Conservation (phyloP, 1,140 invertebrate species). For the Philaenus spumarius region DNA sequence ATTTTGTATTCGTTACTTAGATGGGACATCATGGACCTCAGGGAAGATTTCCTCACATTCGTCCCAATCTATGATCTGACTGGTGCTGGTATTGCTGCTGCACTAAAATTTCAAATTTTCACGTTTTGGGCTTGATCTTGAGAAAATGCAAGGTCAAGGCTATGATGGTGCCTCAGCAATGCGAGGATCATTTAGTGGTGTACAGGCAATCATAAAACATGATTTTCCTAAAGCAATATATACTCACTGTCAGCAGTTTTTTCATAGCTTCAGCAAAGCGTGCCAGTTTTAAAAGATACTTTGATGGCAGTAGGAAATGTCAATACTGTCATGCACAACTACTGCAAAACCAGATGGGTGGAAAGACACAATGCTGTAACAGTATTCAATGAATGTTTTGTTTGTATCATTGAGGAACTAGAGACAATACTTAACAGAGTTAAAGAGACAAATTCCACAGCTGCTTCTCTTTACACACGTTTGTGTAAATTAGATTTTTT, state of each 20-base stretch:
- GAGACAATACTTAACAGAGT: too few relatives aligned
- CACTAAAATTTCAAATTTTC: neutral
- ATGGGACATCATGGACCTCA: neutral
- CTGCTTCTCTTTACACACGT: too few relatives aligned
- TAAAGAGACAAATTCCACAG: too few relatives aligned
- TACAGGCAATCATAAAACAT: neutral
- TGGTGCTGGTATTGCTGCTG: neutral
- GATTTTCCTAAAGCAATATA: constrained; percentile 1
- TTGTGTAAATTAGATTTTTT: too few relatives aligned
- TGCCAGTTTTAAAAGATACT: too few relatives aligned
- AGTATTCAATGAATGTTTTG: too few relatives aligned
- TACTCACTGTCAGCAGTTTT: constrained; percentile 6
- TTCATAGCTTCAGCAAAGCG: too few relatives aligned
- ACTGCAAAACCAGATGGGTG: too few relatives aligned
- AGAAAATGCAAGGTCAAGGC: neutral
- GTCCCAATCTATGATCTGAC: neutral
- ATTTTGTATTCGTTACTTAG: neutral
- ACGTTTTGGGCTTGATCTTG: neutral
- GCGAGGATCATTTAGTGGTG: neutral
- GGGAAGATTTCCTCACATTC: neutral
- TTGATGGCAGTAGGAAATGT: too few relatives aligned
- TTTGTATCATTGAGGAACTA: too few relatives aligned
- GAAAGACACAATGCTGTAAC: too few relatives aligned
- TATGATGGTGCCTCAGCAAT: constrained; percentile 1
- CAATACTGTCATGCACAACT: too few relatives aligned